Base-by-base conservation (phyloP, 2,888 invertebrate genomes). In the Ormyrus rosae region DNA sequence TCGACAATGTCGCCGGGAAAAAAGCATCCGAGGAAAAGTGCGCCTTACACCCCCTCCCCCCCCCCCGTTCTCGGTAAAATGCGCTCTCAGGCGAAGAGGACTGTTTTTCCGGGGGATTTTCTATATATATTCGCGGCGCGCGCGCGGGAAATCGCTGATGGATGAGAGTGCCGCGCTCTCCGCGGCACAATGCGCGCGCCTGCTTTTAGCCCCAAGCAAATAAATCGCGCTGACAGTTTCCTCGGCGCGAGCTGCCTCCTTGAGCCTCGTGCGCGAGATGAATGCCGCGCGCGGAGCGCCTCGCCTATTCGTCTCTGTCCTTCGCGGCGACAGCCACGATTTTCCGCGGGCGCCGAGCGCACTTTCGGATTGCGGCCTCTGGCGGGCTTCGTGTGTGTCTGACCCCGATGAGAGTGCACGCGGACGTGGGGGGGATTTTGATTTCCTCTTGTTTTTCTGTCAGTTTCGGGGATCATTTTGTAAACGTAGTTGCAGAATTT, bases 181-280 rank as follows among this genome's bases (percentile, higher is more conserved):
- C 9, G n/a, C 48, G 53, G 74, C 68, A 78, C 74, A 77, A 77
- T 72, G 13, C 34, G 5, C 51, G 11, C 81, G 71, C 74, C 45
- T 76, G 81, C 81, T 83, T 82, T 83, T 83, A 83, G 81, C 81
- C 56, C 34, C 74, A 46, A 71, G 81, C 80, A 82, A 82, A 83
- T 80, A 83, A 82, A 83, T 83, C 80, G 83, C 77, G 65, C 55
- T 46, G 76, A 72, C 74, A 60, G 67, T 78, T 81, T 71, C 46
- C 51, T 51, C 51, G 10, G 46, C 64, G 13, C 6, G 11, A 45
- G 34, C 34, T 34, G 34, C 34, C 34, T 34, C 34, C 34, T 34
- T 34, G 34, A 34, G 34, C 34, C 34, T 34, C 34, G 19, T 1
- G 34, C 34, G 34, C 34, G 34, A 34, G 34, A 34, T 34, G 34